These are phyloP conservation scores for Recurvirostra avosetta DNA, from an alignment of 2,113 vertebrate species.

Conservation along the genomic window DNA sequence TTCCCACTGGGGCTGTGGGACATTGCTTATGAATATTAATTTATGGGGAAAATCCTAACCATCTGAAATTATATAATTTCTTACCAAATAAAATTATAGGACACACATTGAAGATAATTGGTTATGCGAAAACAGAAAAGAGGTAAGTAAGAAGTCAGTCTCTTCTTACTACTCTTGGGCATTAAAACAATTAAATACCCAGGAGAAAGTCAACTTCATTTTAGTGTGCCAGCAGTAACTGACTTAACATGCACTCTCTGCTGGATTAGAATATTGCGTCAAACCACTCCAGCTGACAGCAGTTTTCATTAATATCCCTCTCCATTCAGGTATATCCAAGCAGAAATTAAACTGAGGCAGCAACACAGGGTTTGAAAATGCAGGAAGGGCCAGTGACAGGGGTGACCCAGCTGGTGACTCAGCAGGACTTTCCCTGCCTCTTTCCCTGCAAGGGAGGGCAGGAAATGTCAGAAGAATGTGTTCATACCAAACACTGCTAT, in stretches of 20 bases:
- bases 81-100: neutral
- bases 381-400: neutral
- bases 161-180: neutral
- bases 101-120: neutral
- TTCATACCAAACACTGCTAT: slow-evolving; percentile 28
- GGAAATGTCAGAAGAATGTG: slow-evolving; percentile 40
- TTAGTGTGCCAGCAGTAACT: neutral
- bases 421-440: slow-evolving; percentile 48
- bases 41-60: neutral
- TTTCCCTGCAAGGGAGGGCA: neutral
- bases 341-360: neutral
- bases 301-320: neutral
- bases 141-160: neutral
- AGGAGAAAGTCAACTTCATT: neutral
- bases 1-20: neutral
- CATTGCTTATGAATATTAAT: neutral
- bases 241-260: neutral
- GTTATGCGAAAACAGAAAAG: neutral
- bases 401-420: slow-evolving; percentile 45
- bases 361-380: neutral
- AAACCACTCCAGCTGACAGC: neutral
- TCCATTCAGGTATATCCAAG: neutral
- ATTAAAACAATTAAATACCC: neutral
- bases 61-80: neutral
- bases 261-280: neutral